A percentile compares a stretch with the other conserved stretches of the same genome.
phyloP scores from a whole-genome alignment of 2,797 vertebrate genomes.

The Triplophysa yarkandensis region DNA sequence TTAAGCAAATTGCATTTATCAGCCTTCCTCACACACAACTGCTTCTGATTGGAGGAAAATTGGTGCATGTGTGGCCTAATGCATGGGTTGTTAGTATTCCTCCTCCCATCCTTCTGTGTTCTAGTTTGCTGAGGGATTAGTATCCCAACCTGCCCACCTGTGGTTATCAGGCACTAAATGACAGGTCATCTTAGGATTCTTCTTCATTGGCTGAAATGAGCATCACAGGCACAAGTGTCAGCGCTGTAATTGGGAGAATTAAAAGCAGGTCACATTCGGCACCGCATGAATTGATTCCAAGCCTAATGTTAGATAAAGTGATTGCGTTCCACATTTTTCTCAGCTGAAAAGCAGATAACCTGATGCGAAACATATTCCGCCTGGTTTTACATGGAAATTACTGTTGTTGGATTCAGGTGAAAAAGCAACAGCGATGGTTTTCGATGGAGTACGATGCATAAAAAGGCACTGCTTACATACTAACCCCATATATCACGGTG shows the following conservation, averaged over 20 bases:
- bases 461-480: background rate
- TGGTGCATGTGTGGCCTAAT: conserved; percentile 24
- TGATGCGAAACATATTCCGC: background rate
- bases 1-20: background rate
- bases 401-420: background rate
- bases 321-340: background rate
- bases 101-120: conserved; percentile 15
- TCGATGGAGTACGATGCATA: no score
- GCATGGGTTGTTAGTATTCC: conserved; percentile 38
- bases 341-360: background rate
- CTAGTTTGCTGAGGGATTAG: conserved; percentile 30
- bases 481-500: background rate
- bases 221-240: conserved; percentile 37
- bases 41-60: conserved; percentile 8
- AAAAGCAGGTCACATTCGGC: conserved; percentile 44
- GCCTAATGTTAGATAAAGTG: conserved; percentile 16
- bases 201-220: conserved; percentile 39
- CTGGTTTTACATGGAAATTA: background rate
- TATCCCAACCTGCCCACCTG: conserved; percentile 7
- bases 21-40: conserved; percentile 6
- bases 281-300: conserved; percentile 28
- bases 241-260: conserved; percentile 42
- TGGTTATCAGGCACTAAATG: conserved; percentile 20
- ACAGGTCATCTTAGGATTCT: conserved; percentile 38
- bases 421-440: background rate